Percentiles rank a stretch among this genome's conserved stretches.
Conservation (phyloP, 1,140 invertebrate genomes). For the Anastatus disparis region DNA sequence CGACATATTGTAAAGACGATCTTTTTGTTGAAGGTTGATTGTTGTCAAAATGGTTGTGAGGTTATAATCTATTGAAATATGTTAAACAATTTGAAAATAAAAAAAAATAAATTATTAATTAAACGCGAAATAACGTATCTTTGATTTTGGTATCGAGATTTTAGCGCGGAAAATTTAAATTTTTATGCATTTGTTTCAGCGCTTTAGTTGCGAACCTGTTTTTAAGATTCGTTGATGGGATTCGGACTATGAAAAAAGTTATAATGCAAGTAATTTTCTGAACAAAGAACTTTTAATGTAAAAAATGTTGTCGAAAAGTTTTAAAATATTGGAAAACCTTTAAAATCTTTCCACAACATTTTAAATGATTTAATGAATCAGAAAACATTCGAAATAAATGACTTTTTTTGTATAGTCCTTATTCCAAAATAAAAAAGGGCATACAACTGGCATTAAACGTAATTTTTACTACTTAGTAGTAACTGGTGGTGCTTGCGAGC, state of each 20-base stretch:
- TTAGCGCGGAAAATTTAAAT: conserved; percentile 13
- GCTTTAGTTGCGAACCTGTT: conserved; percentile 16
- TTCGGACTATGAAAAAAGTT: conserved; percentile 9
- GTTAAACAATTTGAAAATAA: conserved; percentile 47
- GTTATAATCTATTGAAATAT: conserved; percentile 62
- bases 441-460: conserved; percentile 65
- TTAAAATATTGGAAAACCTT: too few species aligned
- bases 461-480: conserved; percentile 19
- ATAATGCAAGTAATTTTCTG: too few species aligned
- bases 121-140: not conserved
- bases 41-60: conserved; percentile 67
- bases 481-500: conserved; percentile 4
- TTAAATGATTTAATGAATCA: too few species aligned
- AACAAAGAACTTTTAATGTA: too few species aligned
- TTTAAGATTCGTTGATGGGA: not conserved
- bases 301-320: too few species aligned
- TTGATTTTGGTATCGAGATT: not conserved
- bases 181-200: conserved; percentile 23
- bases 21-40: conserved; percentile 65
- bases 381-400: too few species aligned
- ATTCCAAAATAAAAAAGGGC: conserved; percentile 41
- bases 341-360: too few species aligned
- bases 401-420: too few species aligned
- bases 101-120: too few species aligned
- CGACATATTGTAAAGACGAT: conserved; percentile 53